Base-by-base conservation (phyloP, 1,140 invertebrate genomes). In the Gonioctena quinquepunctata region DNA sequence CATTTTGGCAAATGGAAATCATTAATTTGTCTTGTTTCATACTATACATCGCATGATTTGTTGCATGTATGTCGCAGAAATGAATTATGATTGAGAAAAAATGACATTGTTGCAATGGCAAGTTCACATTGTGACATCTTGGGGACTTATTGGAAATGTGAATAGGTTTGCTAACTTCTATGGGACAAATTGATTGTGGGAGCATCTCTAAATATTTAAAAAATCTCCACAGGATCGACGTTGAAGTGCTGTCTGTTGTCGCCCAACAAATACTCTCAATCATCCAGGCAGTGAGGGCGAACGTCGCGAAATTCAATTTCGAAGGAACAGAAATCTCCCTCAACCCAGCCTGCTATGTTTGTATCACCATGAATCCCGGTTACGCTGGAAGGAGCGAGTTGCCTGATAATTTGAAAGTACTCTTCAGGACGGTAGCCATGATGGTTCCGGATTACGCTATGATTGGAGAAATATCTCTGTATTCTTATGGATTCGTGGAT, bases 311-410 rank as follows among this genome's bases (percentile, higher is more conserved):
- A 56, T 94, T 96, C 78, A 83, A 91, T 52, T 96, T 97, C 80
- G 95, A 96, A 85, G 94, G 94, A 1, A 93, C 92, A 1, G 92
- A 94, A 79, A 79, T 97, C 2, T 87, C 80, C 0, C 81, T 97
- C 1, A 95, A 96, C 83, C 88, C 91, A 0, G 88, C 91, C 4
- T 94, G 93, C 76, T 94, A 94, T 70, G 92, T 96, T 0, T 96
- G 94, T 77, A 96, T 97, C 68, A 97, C 95, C 0, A 96, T 97
- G 94, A 97, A 97, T 85, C 94, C 94, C 0, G 92, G 94, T 48
- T 97, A 97, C 79, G 94, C 94, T 3, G 95, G 94, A 23, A 86
- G 93, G 60, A 91, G 92, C 0, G 93, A 95, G 77, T 80, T 97
- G 33, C 96, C 96, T 0, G 95, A 97, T 77, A 97, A 97, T 82